Evolutionary conservation across 2,888 invertebrate species (phyloP).

Genomic region (Flabesymbios commensalis): DNA sequence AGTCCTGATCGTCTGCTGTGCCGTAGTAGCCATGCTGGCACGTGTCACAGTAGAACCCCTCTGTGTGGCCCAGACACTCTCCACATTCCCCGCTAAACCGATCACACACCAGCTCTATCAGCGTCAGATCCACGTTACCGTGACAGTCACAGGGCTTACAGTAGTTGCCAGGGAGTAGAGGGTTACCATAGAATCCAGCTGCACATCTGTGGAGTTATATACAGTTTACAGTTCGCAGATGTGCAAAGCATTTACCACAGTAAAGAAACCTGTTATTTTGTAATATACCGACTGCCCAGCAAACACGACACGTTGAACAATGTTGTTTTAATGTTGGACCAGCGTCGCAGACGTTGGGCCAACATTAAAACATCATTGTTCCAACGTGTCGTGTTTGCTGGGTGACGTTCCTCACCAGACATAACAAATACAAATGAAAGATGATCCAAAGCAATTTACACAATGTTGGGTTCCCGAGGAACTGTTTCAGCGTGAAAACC

Average conservation of each 20-base stretch:
- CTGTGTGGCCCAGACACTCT: slow-evolving; percentile 77
- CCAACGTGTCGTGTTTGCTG: no score
- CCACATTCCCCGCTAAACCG: slow-evolving; percentile 82
- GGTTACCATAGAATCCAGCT: slow-evolving; percentile 71
- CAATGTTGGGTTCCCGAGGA: no score
- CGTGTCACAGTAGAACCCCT: slow-evolving; percentile 74
- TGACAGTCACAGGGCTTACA: slow-evolving; percentile 81
- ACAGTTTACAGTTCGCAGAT: neutral
- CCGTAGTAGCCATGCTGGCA: slow-evolving; percentile 60
- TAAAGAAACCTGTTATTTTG: no score
- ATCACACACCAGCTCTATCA: slow-evolving; percentile 72
- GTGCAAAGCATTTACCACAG: no score
- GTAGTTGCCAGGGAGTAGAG: slow-evolving; percentile 71
- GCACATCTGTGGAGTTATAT: slow-evolving; percentile 43
- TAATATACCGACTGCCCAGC: neutral
- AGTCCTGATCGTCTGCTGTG: slow-evolving; percentile 50
- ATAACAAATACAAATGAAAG: no score
- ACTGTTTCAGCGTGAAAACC: no score
- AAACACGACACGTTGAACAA: no score
- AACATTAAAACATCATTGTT: no score
- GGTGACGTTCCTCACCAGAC: no score
- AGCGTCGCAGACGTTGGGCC: no score
- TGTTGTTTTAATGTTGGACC: no score
- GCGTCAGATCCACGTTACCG: slow-evolving; percentile 66
- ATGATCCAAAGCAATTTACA: neutral